These are phyloP conservation scores for Rhinolophus sinicus DNA, from an alignment of 2,113 vertebrate genomes.

Conservation along the genomic window DNA sequence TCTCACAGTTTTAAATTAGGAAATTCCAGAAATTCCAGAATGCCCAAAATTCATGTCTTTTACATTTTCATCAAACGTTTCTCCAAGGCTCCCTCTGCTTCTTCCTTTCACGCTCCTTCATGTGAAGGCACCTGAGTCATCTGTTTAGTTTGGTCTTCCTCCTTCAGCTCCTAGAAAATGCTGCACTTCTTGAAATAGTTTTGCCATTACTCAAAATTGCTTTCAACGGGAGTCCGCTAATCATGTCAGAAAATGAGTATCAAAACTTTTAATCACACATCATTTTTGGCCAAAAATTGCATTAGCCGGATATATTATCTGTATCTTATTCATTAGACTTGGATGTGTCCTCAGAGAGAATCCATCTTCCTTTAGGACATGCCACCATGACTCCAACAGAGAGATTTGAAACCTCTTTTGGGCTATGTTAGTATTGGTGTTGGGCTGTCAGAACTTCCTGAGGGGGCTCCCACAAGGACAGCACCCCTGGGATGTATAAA, in stretches of 20 bases:
- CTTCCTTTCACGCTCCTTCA: neutral
- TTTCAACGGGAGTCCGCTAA: neutral
- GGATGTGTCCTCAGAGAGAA: neutral
- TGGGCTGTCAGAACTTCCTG: neutral
- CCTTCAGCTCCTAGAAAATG: neutral
- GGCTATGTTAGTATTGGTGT: neutral
- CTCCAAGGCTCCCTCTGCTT: neutral
- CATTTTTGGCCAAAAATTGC: neutral
- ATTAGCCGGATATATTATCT: neutral
- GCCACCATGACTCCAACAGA: neutral
- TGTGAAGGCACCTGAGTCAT: neutral
- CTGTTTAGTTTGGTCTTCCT: neutral
- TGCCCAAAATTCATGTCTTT: neutral
- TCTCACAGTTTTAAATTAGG: neutral
- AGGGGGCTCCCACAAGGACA: neutral
- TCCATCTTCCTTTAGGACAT: neutral
- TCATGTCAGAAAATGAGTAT: neutral
- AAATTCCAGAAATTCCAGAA: neutral
- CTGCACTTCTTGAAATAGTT: neutral
- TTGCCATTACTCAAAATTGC: neutral
- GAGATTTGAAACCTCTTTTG: neutral
- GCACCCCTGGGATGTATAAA: neutral
- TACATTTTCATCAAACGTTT: accelerated
- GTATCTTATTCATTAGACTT: neutral
- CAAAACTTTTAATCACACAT: neutral